phyloP scores from a whole-genome alignment of 2,113 vertebrate species.

The Stegastes partitus region DNA sequence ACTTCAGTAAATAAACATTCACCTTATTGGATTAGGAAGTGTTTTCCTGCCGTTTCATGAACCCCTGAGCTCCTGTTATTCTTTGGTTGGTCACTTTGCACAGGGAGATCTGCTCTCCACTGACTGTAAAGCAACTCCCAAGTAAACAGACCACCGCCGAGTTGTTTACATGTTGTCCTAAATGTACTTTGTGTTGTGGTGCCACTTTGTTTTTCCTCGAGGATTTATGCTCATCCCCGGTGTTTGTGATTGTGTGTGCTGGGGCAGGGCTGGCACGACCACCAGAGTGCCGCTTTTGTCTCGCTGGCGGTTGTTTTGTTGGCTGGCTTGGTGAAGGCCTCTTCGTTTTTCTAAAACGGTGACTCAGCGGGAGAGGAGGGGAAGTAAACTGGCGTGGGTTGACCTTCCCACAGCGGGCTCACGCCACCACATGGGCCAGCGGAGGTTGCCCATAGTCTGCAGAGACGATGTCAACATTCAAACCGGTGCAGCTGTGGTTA shows the following conservation, averaged over 20 bases:
- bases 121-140: slow-evolving; percentile 12
- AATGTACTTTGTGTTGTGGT: slow-evolving; percentile 19
- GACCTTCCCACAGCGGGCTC: slow-evolving; percentile 43
- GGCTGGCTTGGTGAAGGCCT: slow-evolving; percentile 31
- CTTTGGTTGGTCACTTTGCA: slow-evolving; percentile 28
- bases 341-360: slow-evolving; percentile 51
- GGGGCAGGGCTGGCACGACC: slow-evolving; percentile 13
- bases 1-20: background rate
- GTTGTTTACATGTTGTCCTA: slow-evolving; percentile 4
- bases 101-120: slow-evolving; percentile 18
- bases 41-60: background rate
- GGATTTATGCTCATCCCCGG: background rate
- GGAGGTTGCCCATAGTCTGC: slow-evolving; percentile 32
- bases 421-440: slow-evolving; percentile 23
- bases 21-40: background rate
- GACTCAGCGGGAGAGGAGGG: slow-evolving; percentile 50
- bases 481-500: slow-evolving; percentile 11
- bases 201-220: slow-evolving; percentile 1
- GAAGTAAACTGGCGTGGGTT: slow-evolving; percentile 23
- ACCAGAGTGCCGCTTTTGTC: slow-evolving; percentile 10
- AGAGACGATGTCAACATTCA: slow-evolving; percentile 41
- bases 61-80: slow-evolving; percentile 13
- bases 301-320: slow-evolving; percentile 37
- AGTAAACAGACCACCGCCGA: slow-evolving; percentile 15
- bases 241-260: slow-evolving; percentile 4